Evolutionary conservation across 2,888 invertebrate species (phyloP), one percentile per base, ranked within the genome.

Genomic region (Gastracanthus pulcherrimus): DNA sequence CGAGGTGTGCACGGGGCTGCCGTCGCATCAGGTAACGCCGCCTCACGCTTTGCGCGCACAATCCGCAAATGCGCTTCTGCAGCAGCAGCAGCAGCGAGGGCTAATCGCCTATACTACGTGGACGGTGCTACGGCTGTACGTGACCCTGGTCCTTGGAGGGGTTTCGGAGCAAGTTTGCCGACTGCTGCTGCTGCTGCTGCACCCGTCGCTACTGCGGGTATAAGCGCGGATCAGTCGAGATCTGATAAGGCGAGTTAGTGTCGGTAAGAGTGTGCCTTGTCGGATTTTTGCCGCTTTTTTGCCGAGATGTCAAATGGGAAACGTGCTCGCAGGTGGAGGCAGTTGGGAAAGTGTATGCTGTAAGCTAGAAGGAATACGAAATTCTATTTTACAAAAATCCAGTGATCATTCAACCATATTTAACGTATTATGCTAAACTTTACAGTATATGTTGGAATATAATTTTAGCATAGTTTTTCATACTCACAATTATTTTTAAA

Each of bases 91-190:
- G 26, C 41, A 34, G 62, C 45, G 7, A 29, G 31, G 55, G 31
- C 71, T 71, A 71, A 71, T 64, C 77, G 77, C 36, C 34, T 36
- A n/a, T n/a, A n/a, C n/a, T n/a, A n/a, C n/a, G n/a, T n/a, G n/a
- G n/a, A n/a, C n/a, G n/a, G n/a, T 29, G 76, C 13, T 26, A 23
- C 7, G 19, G 13, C 29, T 19, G 23, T 55, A 55, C 60, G 31
- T 31, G 60, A 31, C 60, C 34, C 60, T 60, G 60, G 31, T 60
- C 60, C 60, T 31, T 29, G 23, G 9, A 1, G 5, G 55, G 23
- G 55, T 9, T 19, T 51, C 19, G 9, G 7, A 23, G 51, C 51
- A 23, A n/a, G n/a, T n/a, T n/a, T n/a, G n/a, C n/a, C n/a, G n/a
- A n/a, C n/a, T n/a, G n/a, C n/a, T n/a, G n/a, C n/a, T n/a, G n/a